Percentiles rank a stretch among this genome's conserved stretches.
Conservation (phyloP, 2,113 vertebrate genomes). For the Phaetusa simplex region DNA sequence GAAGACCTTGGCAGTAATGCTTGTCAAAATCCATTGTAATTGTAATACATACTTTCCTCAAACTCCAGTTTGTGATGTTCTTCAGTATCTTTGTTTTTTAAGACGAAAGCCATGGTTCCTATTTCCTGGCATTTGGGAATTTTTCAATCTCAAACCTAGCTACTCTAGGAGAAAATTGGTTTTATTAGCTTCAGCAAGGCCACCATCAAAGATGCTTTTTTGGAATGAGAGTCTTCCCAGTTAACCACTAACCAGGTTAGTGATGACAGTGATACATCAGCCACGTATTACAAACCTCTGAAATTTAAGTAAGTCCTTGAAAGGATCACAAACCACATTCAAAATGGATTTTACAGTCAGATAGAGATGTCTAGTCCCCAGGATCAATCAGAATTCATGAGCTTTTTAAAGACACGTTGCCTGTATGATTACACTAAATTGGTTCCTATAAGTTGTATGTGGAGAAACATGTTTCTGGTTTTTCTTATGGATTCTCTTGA, state of each 20-base stretch:
- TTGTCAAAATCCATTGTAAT: not conserved
- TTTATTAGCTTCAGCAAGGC: not conserved
- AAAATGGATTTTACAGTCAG: not conserved
- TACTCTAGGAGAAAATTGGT: not conserved
- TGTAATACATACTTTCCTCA: not conserved
- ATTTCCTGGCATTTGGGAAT: not conserved
- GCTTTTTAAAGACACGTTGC: not conserved
- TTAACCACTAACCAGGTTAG: not conserved
- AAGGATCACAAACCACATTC: not conserved
- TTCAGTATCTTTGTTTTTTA: not conserved
- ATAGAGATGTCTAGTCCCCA: not conserved
- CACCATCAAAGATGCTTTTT: not conserved
- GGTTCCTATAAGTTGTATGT: not conserved
- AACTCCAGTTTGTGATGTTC: not conserved
- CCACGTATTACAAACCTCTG: accelerated
- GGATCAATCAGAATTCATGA: not conserved
- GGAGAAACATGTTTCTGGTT: not conserved
- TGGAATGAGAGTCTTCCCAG: not conserved
- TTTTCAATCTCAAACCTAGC: not conserved
- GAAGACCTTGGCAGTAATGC: not conserved
- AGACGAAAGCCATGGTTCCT: not conserved
- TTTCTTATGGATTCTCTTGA: not conserved
- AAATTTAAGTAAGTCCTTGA: not conserved
- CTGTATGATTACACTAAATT: not conserved
- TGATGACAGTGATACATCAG: not conserved